Percentiles rank a stretch among this genome's conserved stretches.
These are phyloP conservation scores for Drosophila guanche DNA, from an alignment of 1,140 invertebrate genomes.

Conservation along the genomic window DNA sequence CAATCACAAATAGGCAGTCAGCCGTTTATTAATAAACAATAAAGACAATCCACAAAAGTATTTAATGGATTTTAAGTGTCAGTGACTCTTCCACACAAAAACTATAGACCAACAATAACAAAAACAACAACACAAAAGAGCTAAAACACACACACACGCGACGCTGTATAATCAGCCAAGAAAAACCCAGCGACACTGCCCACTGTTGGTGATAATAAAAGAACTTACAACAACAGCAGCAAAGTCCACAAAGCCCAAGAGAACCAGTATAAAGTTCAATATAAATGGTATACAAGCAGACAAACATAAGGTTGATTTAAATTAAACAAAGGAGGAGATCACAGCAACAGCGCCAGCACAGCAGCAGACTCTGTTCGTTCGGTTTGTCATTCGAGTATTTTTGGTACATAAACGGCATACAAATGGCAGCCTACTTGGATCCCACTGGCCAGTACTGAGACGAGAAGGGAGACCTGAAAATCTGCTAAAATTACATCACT, in stretches of 20 bases:
- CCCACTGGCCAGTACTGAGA: conserved; percentile 67
- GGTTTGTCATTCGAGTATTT: conserved; percentile 71
- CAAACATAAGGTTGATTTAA: conserved; percentile 53
- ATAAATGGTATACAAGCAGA: conserved; percentile 18
- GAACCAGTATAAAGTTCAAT: conserved; percentile 76
- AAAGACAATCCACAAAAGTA: conserved; percentile 44
- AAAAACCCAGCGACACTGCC: conserved; percentile 29
- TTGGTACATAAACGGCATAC: conserved; percentile 55
- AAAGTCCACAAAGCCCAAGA: conserved; percentile 28
- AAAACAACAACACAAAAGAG: conserved; percentile 32
- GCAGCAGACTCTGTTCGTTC: conserved; percentile 28
- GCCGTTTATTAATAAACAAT: conserved; percentile 66
- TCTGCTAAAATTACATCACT: not conserved
- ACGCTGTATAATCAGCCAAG: conserved; percentile 71
- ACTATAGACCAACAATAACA: conserved; percentile 12
- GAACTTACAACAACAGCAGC: conserved; percentile 75
- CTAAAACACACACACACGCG: conserved; percentile 49
- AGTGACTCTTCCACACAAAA: conserved; percentile 66
- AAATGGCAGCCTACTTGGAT: conserved; percentile 71
- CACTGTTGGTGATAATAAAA: conserved; percentile 74
- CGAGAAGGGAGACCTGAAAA: not conserved
- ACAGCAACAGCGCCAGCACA: no score
- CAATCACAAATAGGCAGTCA: conserved; percentile 32
- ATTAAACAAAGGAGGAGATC: conserved; percentile 68
- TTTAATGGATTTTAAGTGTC: conserved; percentile 76